Percentiles rank a stretch among this genome's conserved stretches.
Evolutionary conservation across 2,797 vertebrate species (phyloP).

Genomic region (Danio jaintianensis): DNA sequence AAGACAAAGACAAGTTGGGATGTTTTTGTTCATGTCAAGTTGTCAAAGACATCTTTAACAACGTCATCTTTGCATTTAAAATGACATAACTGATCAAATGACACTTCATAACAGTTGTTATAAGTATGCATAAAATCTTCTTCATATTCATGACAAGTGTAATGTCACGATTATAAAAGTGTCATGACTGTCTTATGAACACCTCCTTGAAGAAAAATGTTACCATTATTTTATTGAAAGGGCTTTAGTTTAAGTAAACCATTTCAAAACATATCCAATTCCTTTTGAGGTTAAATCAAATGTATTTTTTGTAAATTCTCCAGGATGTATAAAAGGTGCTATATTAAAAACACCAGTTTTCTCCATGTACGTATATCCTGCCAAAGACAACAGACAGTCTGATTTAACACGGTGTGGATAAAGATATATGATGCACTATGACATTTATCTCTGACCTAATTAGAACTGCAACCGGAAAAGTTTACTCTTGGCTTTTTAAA

Average conservation of each 20-base stretch:
- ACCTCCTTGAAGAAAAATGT: too few relatives aligned
- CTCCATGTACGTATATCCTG: neutral
- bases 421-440: conserved; percentile 1
- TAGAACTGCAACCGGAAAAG: neutral
- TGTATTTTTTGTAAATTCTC: neutral
- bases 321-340: neutral
- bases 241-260: neutral
- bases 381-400: conserved; percentile 8
- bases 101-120: too few relatives aligned
- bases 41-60: too few relatives aligned
- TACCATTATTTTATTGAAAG: neutral
- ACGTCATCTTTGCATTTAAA: too few relatives aligned
- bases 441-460: conserved; percentile 10
- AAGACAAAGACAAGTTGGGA: too few relatives aligned
- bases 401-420: neutral
- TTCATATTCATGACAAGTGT: too few relatives aligned
- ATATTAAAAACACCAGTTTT: neutral
- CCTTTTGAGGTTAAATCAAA: neutral
- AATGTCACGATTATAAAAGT: too few relatives aligned
- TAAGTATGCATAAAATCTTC: too few relatives aligned
- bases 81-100: too few relatives aligned
- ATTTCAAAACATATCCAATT: neutral
- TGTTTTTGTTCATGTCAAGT: too few relatives aligned
- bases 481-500: neutral
- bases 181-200: too few relatives aligned